Evolutionary conservation across 2,113 vertebrate species (phyloP).

Genomic region (Phodopus roborovskii): DNA sequence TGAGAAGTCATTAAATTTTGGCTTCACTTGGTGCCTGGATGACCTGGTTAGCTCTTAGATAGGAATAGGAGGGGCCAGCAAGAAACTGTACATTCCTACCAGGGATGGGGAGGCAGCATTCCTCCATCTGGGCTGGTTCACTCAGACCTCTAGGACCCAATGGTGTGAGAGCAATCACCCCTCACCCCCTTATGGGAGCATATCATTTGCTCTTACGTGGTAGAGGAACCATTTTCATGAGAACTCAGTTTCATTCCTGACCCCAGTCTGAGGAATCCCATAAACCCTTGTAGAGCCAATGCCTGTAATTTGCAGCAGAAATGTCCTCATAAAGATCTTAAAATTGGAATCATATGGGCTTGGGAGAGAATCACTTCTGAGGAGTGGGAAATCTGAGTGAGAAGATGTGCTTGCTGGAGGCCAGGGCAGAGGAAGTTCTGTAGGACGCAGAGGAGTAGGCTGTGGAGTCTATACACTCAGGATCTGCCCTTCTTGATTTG

Average conservation of each 20-base stretch:
- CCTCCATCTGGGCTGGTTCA: neutral
- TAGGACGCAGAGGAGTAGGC: neutral
- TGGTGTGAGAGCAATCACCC: neutral
- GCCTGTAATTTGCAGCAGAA: slow-evolving; percentile 36
- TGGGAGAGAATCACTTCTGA: neutral
- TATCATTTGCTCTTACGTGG: neutral
- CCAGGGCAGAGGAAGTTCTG: neutral
- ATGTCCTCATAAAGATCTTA: neutral
- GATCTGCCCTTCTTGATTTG: neutral
- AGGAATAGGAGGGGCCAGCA: neutral
- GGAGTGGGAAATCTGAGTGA: neutral
- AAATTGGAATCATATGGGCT: neutral
- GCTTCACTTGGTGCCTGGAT: neutral
- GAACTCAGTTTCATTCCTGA: neutral
- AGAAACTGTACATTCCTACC: neutral
- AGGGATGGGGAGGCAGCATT: neutral
- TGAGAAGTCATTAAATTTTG: neutral
- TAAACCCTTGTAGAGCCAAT: neutral
- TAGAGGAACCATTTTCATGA: neutral
- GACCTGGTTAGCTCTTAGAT: neutral
- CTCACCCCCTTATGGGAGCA: neutral
- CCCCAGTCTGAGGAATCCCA: neutral
- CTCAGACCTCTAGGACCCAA: neutral
- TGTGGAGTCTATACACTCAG: neutral
- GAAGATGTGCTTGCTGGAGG: neutral